A percentile compares a stretch with the other conserved stretches of the same genome.
phyloP scores from a whole-genome alignment of 2,113 vertebrate species.

The Macrotus californicus region DNA sequence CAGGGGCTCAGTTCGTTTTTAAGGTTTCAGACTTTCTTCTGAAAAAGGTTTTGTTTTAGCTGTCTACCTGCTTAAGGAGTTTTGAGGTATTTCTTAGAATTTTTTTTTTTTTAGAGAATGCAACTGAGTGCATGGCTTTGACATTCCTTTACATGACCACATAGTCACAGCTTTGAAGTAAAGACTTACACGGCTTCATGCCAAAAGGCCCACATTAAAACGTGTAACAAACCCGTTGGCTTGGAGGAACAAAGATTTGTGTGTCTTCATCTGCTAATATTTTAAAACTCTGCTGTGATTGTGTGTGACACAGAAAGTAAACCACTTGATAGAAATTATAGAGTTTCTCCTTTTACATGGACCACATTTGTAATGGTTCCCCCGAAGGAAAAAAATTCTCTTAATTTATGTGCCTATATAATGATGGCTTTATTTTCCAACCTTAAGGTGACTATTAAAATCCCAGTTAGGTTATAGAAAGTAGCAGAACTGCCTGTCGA shows the following conservation, averaged over 20 bases:
- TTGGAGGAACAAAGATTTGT: constrained; percentile 2
- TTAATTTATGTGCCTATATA: neutral
- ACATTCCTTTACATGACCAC: neutral
- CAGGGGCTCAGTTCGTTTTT: constrained; percentile 42
- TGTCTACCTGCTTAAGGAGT: neutral
- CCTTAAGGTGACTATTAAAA: neutral
- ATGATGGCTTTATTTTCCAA: neutral
- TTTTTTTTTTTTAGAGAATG: constrained; percentile 22
- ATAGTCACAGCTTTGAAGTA: neutral
- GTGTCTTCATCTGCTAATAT: neutral
- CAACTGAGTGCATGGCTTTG: constrained; percentile 13
- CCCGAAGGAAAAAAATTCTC: neutral
- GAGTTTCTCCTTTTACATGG: neutral
- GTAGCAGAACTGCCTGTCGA: neutral
- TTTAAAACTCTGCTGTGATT: constrained; percentile 1
- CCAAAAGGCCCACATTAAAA: neutral
- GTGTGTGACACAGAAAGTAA: neutral
- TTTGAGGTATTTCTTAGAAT: constrained; percentile 47
- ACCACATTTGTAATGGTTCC: neutral
- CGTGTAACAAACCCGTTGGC: neutral
- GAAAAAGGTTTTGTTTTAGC: constrained; percentile 38
- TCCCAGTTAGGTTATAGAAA: neutral
- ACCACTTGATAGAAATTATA: neutral
- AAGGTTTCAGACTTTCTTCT: neutral
- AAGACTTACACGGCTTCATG: constrained; percentile 16